Evolutionary conservation across 2,888 invertebrate genomes (phyloP).

Genomic region (Campaea margaritaria): DNA sequence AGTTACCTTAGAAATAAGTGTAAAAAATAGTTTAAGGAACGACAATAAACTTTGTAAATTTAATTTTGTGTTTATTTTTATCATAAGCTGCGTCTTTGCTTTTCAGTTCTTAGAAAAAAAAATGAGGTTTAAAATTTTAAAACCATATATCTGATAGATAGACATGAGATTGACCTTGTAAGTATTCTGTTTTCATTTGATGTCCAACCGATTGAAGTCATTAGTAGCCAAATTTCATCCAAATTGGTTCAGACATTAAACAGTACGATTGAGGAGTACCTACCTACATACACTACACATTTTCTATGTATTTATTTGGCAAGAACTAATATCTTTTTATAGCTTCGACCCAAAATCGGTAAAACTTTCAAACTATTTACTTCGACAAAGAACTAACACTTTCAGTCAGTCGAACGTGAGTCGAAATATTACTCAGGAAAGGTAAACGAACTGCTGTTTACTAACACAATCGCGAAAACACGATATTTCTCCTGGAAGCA

Average conservation of each 20-base stretch:
- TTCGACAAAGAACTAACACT: slow-evolving; percentile 8
- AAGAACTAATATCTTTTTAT: background rate
- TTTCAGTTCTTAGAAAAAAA: too few relatives aligned
- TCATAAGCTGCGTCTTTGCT: background rate
- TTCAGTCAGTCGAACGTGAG: slow-evolving; percentile 16
- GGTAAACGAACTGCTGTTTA: slow-evolving; percentile 42
- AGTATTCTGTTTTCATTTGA: background rate
- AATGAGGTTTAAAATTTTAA: too few relatives aligned
- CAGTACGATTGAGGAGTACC: too few relatives aligned
- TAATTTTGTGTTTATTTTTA: slow-evolving; percentile 16
- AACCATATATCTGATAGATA: too few relatives aligned
- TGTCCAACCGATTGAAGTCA: too few relatives aligned
- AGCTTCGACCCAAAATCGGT: background rate
- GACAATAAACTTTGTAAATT: slow-evolving; percentile 56
- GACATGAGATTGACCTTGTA: too few relatives aligned
- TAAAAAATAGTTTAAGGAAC: slow-evolving; percentile 66
- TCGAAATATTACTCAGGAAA: slow-evolving; percentile 18
- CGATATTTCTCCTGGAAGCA: slow-evolving; percentile 28
- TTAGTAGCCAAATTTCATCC: background rate
- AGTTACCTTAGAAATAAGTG: slow-evolving; percentile 75
- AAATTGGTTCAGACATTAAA: too few relatives aligned
- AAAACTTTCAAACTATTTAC: slow-evolving; percentile 5
- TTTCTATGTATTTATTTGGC: too few relatives aligned
- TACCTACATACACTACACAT: too few relatives aligned
- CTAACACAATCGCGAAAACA: slow-evolving; percentile 24